Conservation (phyloP, 2,888 invertebrate species). For the Leucophora obtusa region DNA sequence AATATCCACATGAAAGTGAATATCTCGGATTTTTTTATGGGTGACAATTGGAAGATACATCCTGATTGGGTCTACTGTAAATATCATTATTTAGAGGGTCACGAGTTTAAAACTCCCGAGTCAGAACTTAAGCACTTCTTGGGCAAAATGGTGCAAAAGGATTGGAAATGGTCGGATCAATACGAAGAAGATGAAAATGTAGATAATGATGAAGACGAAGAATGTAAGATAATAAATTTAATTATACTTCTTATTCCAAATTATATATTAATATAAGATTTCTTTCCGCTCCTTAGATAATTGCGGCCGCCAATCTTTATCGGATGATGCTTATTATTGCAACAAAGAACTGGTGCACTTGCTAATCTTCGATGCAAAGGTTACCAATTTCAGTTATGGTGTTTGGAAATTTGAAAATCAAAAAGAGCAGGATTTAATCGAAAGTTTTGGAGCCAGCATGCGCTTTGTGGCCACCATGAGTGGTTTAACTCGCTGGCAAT, state of each 20-base stretch:
- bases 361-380: constrained; percentile 91
- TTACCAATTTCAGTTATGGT: constrained; percentile 82
- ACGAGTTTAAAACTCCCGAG: constrained; percentile 86
- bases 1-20: constrained; percentile 84
- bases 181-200: constrained; percentile 78
- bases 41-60: constrained; percentile 88
- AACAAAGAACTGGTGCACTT: constrained; percentile 91
- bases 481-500: constrained; percentile 93
- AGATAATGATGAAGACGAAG: constrained; percentile 74
- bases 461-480: constrained; percentile 93
- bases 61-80: constrained; percentile 95
- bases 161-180: constrained; percentile 84
- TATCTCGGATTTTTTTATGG: constrained; percentile 86
- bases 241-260: not conserved
- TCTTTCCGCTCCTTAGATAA: constrained; percentile 79
- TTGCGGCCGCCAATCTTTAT: constrained; percentile 83
- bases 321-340: constrained; percentile 88
- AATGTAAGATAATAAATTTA: constrained; percentile 68
- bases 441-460: constrained; percentile 85
- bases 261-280: not conserved
- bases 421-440: constrained; percentile 81
- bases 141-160: constrained; percentile 81
- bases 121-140: constrained; percentile 88
- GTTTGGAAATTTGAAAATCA: constrained; percentile 80
- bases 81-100: constrained; percentile 89